phyloP scores from a whole-genome alignment of 2,113 vertebrate species.

The Petromus typicus region DNA sequence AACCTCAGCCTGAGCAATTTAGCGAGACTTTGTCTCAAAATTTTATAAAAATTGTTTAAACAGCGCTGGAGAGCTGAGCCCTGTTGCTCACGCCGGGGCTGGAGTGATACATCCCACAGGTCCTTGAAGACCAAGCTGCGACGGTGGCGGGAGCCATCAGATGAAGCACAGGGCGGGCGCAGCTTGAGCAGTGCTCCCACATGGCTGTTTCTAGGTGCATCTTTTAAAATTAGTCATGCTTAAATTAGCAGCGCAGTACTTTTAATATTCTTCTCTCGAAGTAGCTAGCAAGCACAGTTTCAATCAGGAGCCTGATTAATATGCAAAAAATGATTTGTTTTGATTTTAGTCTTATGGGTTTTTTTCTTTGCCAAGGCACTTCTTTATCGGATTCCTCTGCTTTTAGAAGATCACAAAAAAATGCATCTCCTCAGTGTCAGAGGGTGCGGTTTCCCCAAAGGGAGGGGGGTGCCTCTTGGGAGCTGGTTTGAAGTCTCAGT shows the following conservation, averaged over 20 bases:
- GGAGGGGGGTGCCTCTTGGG: not conserved
- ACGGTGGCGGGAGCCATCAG: not conserved
- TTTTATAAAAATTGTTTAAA: not conserved
- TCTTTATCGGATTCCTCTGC: constrained; percentile 76
- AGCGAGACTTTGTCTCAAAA: not conserved
- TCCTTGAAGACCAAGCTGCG: not conserved
- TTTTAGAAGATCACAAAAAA: constrained; percentile 73
- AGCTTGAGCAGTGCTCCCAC: not conserved
- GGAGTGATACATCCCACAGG: not conserved
- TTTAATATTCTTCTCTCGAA: constrained; percentile 83
- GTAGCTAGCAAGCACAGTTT: constrained; percentile 82
- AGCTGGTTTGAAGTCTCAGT: constrained; percentile 21
- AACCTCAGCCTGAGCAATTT: not conserved
- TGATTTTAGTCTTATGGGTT: constrained; percentile 82
- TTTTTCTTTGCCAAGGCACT: constrained; percentile 25
- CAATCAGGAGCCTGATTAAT: constrained; percentile 86
- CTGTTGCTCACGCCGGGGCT: not conserved
- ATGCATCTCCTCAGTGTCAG: constrained; percentile 47
- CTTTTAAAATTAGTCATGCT: constrained; percentile 85
- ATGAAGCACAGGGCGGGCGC: constrained; percentile 18
- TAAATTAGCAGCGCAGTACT: constrained; percentile 86
- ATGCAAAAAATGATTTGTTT: constrained; percentile 87
- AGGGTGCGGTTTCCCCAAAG: constrained; percentile 60
- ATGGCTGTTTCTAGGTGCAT: constrained; percentile 77
- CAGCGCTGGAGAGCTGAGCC: not conserved